Evolutionary conservation across 2,888 invertebrate species (phyloP).

Genomic region (Thalpophila matura): DNA sequence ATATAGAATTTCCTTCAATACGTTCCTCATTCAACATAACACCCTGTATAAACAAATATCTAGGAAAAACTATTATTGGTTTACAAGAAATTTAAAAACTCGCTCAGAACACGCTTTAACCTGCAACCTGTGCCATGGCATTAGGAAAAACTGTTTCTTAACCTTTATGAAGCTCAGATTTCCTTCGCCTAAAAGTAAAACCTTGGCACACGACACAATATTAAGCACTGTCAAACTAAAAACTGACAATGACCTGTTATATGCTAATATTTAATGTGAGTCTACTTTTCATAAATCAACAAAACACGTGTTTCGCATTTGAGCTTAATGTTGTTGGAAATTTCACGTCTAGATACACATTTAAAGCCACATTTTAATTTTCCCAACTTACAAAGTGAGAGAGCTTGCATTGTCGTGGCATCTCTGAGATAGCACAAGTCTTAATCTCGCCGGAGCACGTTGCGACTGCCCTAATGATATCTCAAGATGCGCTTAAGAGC

Average conservation of each 20-base stretch:
- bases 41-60: too few species aligned
- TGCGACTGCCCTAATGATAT: conserved; percentile 88
- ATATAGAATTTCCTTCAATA: too few species aligned
- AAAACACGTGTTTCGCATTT: conserved; percentile 28
- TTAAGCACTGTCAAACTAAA: neutral
- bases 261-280: neutral
- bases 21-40: too few species aligned
- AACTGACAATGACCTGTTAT: neutral
- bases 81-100: too few species aligned
- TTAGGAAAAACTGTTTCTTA: too few species aligned
- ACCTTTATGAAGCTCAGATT: too few species aligned
- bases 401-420: conserved; percentile 75
- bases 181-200: neutral
- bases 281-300: conserved; percentile 6
- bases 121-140: too few species aligned
- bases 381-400: conserved; percentile 68
- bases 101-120: too few species aligned
- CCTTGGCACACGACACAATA: fast-evolving
- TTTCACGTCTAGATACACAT: conserved; percentile 58
- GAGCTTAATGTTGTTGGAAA: conserved; percentile 57
- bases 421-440: conserved; percentile 79
- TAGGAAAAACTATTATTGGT: too few species aligned
- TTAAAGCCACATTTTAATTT: conserved; percentile 75
- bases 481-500: conserved; percentile 88
- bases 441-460: conserved; percentile 85